Evolutionary conservation across 2,113 vertebrate species (phyloP), one percentile per base, ranked within the genome.

Genomic region (Parus major): DNA sequence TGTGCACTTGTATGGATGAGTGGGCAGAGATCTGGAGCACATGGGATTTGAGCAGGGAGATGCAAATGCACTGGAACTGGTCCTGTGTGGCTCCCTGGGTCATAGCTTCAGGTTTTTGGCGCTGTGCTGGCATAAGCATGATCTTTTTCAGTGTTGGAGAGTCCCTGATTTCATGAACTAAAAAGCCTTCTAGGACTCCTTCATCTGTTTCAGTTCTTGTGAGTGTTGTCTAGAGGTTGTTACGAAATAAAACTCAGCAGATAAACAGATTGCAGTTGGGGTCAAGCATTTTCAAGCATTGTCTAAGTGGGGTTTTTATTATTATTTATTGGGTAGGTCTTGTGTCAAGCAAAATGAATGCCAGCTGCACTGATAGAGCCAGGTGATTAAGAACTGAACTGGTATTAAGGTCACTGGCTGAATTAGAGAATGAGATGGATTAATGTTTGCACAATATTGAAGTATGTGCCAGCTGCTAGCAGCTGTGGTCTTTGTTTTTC

Each of bases 341-440:
- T 63, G 13, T 50, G 47, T 85, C 81, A 47, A 85, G 36, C 35
- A 12, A 60, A 94, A 83, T 19, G 18, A 35, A 33, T 79, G 64
- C 81, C 95, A 90, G 94, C 96, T 96, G 92, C 42, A 15, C 50
- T 66, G 72, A n/a, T 81, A 18, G 12, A 79, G 29, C 57, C 90
- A 77, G 95, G 96, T 95, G 96, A 96, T 95, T 96, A 97, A 90
- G 86, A 93, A 76, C 83, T 83, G 93, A 86, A 95, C 61, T 90
- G 94, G 95, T 95, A 97, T 98, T 97, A 97, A 97, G 97, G 96
- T 97, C 97, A 97, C 42, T 72, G 87, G 73, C 94, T 96, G 90
- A 96, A 94, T 93, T 94, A 93, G 91, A 88, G 92, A 93, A 90
- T 60, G 83, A 76, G 87, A 53, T 92, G 75, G 97, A 96, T 97